These are phyloP conservation scores for Pseudobourletiella spinata DNA, from an alignment of 1,140 invertebrate genomes.

Conservation along the genomic window DNA sequence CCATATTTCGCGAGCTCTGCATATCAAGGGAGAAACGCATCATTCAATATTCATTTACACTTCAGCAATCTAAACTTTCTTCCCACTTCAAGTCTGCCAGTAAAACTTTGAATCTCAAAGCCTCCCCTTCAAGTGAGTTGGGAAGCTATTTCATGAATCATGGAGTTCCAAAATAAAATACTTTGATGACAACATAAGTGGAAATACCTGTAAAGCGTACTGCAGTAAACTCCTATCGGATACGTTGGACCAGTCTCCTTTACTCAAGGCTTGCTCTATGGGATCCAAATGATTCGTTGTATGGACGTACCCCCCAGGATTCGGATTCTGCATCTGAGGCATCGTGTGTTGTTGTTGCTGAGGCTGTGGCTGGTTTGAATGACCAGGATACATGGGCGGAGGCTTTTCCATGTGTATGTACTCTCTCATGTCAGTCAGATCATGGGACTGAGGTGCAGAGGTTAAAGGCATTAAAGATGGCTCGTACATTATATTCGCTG, in stretches of 20 bases:
- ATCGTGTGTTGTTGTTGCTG: slow-evolving; percentile 24
- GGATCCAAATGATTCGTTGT: slow-evolving; percentile 29
- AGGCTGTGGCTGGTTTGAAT: slow-evolving; percentile 14
- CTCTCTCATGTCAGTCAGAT: slow-evolving; percentile 28
- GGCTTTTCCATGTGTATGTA: slow-evolving; percentile 31
- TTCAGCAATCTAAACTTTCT: neutral
- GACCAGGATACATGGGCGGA: slow-evolving; percentile 34
- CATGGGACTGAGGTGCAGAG: slow-evolving; percentile 21
- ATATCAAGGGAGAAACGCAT: slow-evolving; percentile 9
- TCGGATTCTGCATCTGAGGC: slow-evolving; percentile 10
- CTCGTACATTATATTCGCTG: slow-evolving; percentile 27
- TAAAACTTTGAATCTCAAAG: too few relatives aligned
- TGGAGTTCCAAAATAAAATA: too few relatives aligned
- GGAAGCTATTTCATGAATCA: too few relatives aligned
- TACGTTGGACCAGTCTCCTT: slow-evolving; percentile 33
- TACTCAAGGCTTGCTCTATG: slow-evolving; percentile 32
- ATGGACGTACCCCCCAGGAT: slow-evolving; percentile 22
- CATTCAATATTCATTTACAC: neutral
- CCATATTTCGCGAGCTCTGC: slow-evolving; percentile 32
- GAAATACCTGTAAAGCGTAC: slow-evolving; percentile 35
- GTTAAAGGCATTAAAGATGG: slow-evolving; percentile 15
- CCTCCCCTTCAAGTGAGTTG: too few relatives aligned
- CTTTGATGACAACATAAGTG: too few relatives aligned
- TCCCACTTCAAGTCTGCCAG: neutral
- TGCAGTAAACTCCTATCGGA: slow-evolving; percentile 34